A percentile compares a stretch with the other conserved stretches of the same genome.
phyloP scores from a whole-genome alignment of 1,140 invertebrate genomes.

The Lasioglossum baleicum region DNA sequence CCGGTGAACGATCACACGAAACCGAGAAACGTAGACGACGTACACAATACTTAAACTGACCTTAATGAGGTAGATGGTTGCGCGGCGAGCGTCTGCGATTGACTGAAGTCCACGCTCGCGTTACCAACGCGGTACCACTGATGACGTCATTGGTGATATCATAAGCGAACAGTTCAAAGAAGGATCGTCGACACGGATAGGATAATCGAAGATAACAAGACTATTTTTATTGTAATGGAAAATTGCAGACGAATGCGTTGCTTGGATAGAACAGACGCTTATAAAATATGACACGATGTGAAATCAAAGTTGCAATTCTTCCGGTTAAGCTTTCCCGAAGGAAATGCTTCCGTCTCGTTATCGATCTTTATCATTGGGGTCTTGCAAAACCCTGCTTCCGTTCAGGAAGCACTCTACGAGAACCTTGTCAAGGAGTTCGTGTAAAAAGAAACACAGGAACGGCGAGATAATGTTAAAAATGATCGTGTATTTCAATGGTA shows the following conservation, averaged over 20 bases:
- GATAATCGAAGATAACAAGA: neutral
- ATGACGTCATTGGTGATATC: slow-evolving; percentile 73
- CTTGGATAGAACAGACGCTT: too few relatives aligned
- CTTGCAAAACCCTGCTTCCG: too few relatives aligned
- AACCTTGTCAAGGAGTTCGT: too few relatives aligned
- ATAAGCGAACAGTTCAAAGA: slow-evolving; percentile 46
- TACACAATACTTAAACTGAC: slow-evolving; percentile 46
- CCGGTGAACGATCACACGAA: neutral
- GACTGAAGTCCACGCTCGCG: slow-evolving; percentile 62
- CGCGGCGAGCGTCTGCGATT: slow-evolving; percentile 50
- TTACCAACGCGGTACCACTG: slow-evolving; percentile 35
- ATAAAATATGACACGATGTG: too few relatives aligned
- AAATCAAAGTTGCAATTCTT: too few relatives aligned
- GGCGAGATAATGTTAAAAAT: slow-evolving; percentile 8
- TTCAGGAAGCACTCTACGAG: too few relatives aligned
- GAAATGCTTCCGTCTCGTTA: too few relatives aligned
- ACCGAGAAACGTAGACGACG: neutral
- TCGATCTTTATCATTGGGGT: too few relatives aligned
- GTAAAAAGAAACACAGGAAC: neutral
- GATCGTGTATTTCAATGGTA: slow-evolving; percentile 35
- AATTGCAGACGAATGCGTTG: too few relatives aligned
- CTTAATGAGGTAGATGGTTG: slow-evolving; percentile 48
- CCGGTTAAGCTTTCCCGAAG: too few relatives aligned
- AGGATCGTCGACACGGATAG: neutral
- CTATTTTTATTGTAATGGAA: too few relatives aligned